Base-by-base conservation (phyloP, 2,888 invertebrate species). In the Cotesia congregata region DNA sequence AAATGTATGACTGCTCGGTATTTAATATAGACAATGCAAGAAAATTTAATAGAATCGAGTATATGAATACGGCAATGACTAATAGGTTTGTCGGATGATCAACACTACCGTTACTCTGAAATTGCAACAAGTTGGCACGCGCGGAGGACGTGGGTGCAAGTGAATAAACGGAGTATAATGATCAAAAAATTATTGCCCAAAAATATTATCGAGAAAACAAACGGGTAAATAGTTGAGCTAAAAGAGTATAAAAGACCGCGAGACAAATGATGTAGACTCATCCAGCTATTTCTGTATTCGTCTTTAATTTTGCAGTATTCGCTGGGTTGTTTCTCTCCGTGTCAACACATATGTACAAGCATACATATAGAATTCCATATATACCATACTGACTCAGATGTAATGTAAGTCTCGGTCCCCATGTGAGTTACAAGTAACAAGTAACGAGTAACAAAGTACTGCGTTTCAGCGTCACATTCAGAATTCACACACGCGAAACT, bases 271-370 rank as follows among this genome's bases (percentile, higher is more conserved):
- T 39, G 38, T 67, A 65, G 41, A 6, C 61, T 39, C 69, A 69
- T 72, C 74, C 78, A 80, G 82, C 84, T 86, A 86, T 87, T 85
- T 85, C 82, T 84, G 84, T 85, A 83, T 81, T 84, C 50, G 50
- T 50, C 7, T 50, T 50, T 50, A 50, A 50, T 50, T 50, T 12
- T 50, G 50, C 50, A 50, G 9, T 50, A 50, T 50, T 86, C 85
- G 86, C 17, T 40, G 40, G 60, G 30, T 30, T 30, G 30, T 30
- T 30, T 30, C 30, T 30, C 30, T 61, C 39, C 72, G 59, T 65
- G 65, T 62, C 71, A 61, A 60, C 38, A 61, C 62, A 72, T 20
- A 12, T 12, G 50, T 30, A 3, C 30, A 30, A 3, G 30, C 30
- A 30, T 30, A 30, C 30, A 30, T 30, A 30, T 30, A 30, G 30